Percentiles rank a stretch among this genome's conserved stretches.
phyloP scores from a whole-genome alignment of 2,113 vertebrate genomes.

The human region DNA sequence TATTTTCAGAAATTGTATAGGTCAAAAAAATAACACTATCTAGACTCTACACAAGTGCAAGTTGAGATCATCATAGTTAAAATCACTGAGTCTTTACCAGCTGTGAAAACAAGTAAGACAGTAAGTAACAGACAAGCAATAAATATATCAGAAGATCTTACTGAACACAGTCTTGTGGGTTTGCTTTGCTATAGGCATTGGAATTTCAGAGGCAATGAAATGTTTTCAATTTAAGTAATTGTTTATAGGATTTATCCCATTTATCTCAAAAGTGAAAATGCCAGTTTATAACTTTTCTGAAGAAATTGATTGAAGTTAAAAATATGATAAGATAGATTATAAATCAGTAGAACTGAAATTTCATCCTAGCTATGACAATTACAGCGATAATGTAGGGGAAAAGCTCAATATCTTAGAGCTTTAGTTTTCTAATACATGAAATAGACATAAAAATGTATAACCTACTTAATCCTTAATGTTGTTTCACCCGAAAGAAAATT shows the following conservation, averaged over 20 bases:
- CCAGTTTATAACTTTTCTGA: background rate
- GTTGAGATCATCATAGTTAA: background rate
- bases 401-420: background rate
- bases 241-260: background rate
- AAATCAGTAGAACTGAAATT: background rate
- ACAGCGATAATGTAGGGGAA: background rate
- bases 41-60: background rate
- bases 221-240: constrained; percentile 42
- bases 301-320: background rate
- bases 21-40: background rate
- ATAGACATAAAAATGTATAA: background rate
- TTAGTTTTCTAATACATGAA: background rate
- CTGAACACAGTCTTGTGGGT: background rate
- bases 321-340: background rate
- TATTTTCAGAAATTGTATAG: background rate
- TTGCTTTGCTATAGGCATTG: constrained; percentile 1
- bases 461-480: background rate
- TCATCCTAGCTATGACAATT: constrained; percentile 15
- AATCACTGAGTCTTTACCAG: constrained; percentile 28
- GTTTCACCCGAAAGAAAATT: background rate
- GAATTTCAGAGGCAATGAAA: constrained; percentile 11
- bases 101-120: background rate
- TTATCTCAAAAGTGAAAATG: constrained; percentile 47
- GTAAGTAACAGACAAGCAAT: background rate
- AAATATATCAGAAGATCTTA: background rate